Evolutionary conservation across 2,113 vertebrate genomes (phyloP), one percentile per base, ranked within the genome.

Genomic region (Benitochromis conjunctus): DNA sequence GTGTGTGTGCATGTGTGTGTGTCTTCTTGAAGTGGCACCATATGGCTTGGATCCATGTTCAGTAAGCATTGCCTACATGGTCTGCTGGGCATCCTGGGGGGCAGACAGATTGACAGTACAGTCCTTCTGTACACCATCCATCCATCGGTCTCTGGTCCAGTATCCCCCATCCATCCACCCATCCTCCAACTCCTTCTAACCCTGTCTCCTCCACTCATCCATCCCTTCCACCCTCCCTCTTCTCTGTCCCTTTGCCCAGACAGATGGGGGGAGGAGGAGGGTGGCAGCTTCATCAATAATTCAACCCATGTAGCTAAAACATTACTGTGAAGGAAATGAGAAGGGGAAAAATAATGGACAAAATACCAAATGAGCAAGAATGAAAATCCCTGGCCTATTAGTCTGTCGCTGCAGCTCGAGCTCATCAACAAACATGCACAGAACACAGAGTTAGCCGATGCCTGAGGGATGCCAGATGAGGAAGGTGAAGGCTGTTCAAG

Each of bases 271-370:
- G 62, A 81, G 58, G 62, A 71, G 54, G 54, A 46, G 38, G 66
- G 71, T 57, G 80, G 88, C 71, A 34, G 78, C 84, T 76, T 92
- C 89, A 95, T 95, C 82, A 93, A 93, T 95, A 94, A 94, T 94
- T 85, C 90, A 94, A 62, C 83, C 80, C 79, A 31, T 80, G 77
- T 86, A 57, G 85, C 64, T 29, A 84, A 84, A 84, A 91, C 56
- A 92, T 94, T 84, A 90, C 89, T 89, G 90, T 9, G 10, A 91
- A 84, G 85, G 46, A 91, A 93, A 92, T 66, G 80, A 91, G 90
- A 83, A 26, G 43, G 16, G 69, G 51, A 46, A 85, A 83, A 85
- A 89, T 89, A 91, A 91, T 86, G 89, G 80, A 91, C 79, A 81
- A 91, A 88, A 88, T 84, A 85, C 66, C 53, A 91, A 91, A 93